Percentiles rank a stretch among this genome's conserved stretches.
These are phyloP conservation scores for Eurytoma californica DNA, from an alignment of 2,888 invertebrate species.

Conservation along the genomic window DNA sequence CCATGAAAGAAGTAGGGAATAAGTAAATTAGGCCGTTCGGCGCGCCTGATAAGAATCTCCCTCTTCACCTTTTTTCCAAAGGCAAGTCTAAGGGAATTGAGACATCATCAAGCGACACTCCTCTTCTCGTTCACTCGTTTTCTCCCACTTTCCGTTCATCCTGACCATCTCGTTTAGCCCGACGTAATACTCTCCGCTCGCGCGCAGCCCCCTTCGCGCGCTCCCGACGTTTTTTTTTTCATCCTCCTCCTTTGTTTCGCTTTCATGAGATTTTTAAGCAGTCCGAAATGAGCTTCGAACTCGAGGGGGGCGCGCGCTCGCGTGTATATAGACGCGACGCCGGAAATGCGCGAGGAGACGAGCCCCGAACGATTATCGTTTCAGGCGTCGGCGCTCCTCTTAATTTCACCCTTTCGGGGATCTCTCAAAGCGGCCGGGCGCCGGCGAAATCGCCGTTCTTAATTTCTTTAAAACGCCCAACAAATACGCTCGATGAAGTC, in stretches of 20 bases:
- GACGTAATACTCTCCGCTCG: conserved; percentile 65
- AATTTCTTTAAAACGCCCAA: conserved; percentile 55
- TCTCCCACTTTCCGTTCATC: conserved; percentile 50
- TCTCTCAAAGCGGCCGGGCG: conserved; percentile 21
- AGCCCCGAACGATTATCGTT: conserved; percentile 66
- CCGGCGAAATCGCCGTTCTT: conserved; percentile 47
- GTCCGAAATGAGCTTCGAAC: conserved; percentile 65
- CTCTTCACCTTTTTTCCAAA: conserved; percentile 66
- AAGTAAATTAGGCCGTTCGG: conserved; percentile 87
- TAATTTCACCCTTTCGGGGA: conserved; percentile 59
- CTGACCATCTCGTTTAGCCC: conserved; percentile 61
- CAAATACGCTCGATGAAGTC: conserved; percentile 53
- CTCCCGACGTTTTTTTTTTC: neutral
- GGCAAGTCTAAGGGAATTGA: conserved; percentile 67
- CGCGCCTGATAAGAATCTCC: conserved; percentile 83
- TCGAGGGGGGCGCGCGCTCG: conserved; percentile 58
- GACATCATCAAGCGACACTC: conserved; percentile 69
- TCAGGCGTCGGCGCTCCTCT: conserved; percentile 58
- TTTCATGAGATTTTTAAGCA: conserved; percentile 72
- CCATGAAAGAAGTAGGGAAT: conserved; percentile 81
- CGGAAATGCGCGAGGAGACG: conserved; percentile 11
- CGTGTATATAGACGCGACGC: conserved; percentile 54
- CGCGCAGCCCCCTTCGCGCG: neutral
- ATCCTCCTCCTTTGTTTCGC: conserved; percentile 67
- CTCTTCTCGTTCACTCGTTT: conserved; percentile 57